Conservation (phyloP, 2,113 vertebrate genomes). For the Rana temporaria region DNA sequence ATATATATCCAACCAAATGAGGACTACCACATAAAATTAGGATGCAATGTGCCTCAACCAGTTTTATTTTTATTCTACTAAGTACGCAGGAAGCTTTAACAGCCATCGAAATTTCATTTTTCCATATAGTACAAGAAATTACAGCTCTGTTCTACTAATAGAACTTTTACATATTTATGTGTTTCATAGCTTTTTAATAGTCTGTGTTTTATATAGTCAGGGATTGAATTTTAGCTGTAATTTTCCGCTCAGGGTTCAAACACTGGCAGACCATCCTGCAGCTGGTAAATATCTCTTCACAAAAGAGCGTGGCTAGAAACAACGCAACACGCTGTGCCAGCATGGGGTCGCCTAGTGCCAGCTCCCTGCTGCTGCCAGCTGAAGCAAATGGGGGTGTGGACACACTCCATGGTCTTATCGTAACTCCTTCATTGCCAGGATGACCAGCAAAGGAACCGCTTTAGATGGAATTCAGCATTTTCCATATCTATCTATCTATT, state of each 20-base stretch:
- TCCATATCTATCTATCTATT: background rate
- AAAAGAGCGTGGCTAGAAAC: too few relatives aligned
- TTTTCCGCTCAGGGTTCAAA: background rate
- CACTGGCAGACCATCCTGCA: conserved; percentile 3
- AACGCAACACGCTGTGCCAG: too few relatives aligned
- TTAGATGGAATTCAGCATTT: too few relatives aligned
- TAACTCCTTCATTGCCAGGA: background rate
- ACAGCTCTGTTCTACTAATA: background rate
- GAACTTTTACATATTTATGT: conserved; percentile 20
- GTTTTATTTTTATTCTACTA: too few relatives aligned
- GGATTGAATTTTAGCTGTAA: background rate
- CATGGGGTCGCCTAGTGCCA: background rate
- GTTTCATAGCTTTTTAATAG: background rate
- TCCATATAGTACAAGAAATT: too few relatives aligned
- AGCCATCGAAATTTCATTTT: too few relatives aligned
- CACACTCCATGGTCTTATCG: background rate
- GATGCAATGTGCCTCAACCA: too few relatives aligned
- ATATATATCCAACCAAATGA: too few relatives aligned
- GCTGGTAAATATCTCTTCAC: background rate
- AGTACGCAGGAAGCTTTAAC: too few relatives aligned
- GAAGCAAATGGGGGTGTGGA: background rate
- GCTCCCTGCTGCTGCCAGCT: background rate
- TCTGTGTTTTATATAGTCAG: background rate
- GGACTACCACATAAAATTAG: too few relatives aligned
- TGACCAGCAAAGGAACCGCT: background rate